Conservation (phyloP, 2,888 invertebrate genomes). For the Cremastinae sp. region DNA sequence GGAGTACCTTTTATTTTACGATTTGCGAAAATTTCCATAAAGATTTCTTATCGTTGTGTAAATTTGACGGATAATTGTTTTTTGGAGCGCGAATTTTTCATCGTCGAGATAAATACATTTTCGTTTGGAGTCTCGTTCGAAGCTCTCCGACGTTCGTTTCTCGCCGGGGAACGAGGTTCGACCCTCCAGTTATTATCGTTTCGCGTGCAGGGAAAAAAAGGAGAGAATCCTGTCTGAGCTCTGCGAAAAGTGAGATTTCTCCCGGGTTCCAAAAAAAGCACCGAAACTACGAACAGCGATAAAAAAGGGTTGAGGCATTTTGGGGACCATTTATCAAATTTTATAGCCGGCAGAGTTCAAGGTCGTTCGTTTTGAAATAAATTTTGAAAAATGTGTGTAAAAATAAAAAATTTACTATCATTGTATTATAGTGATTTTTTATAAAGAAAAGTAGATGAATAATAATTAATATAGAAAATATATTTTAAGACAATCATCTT, state of each 20-base stretch:
- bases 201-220: constrained; percentile 5
- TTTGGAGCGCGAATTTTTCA: not conserved
- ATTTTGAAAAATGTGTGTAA: no score
- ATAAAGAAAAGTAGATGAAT: no score
- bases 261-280: constrained; percentile 17
- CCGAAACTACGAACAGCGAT: constrained; percentile 21
- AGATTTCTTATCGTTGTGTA: no score
- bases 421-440: no score
- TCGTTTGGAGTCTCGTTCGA: not conserved
- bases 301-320: not conserved
- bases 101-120: not conserved
- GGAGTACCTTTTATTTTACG: no score
- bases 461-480: no score
- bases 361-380: no score
- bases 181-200: constrained; percentile 7
- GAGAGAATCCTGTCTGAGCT: constrained; percentile 51
- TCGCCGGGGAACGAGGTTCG: not conserved
- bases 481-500: no score
- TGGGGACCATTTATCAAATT: not conserved
- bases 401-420: no score
- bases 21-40: no score
- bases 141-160: not conserved
- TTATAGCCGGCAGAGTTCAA: no score
- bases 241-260: constrained; percentile 27
- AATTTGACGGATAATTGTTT: no score